phyloP scores from a whole-genome alignment of 2,113 vertebrate genomes.

The Cettia cetti region DNA sequence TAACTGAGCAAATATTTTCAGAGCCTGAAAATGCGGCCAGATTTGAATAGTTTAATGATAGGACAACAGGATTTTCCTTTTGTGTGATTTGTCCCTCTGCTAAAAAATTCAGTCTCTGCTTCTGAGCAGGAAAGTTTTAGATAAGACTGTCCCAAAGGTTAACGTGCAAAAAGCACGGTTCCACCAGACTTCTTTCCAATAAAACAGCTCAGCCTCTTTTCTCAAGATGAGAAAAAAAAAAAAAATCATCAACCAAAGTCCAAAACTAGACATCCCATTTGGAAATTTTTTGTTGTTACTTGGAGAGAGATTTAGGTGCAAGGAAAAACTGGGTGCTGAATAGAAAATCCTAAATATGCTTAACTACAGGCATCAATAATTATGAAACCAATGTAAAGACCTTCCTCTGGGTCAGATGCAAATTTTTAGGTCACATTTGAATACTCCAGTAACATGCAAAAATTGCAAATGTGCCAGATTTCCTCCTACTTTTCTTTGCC shows the following conservation, averaged over 20 bases:
- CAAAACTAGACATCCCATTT: not conserved
- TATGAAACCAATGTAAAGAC: not conserved
- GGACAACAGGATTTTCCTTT: not conserved
- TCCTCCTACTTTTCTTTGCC: not conserved
- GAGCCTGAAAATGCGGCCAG: not conserved
- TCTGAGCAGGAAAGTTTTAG: not conserved
- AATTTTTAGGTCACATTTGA: not conserved
- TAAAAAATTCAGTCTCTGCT: not conserved
- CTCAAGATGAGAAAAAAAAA: not conserved
- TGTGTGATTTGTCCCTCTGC: not conserved
- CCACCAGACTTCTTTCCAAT: not conserved
- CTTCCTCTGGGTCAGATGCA: not conserved
- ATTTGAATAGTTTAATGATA: not conserved
- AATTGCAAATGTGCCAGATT: not conserved
- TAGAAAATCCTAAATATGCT: not conserved
- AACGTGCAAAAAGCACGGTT: not conserved
- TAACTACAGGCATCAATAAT: not conserved
- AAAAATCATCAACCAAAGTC: not conserved
- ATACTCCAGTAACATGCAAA: not conserved
- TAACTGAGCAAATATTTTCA: not conserved
- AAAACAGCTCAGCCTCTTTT: not conserved
- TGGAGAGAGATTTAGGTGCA: not conserved
- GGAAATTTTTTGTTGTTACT: not conserved
- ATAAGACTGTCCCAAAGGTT: not conserved
- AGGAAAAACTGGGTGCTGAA: not conserved